phyloP scores from a whole-genome alignment of 2,113 vertebrate species.

The Meleagris gallopavo region DNA sequence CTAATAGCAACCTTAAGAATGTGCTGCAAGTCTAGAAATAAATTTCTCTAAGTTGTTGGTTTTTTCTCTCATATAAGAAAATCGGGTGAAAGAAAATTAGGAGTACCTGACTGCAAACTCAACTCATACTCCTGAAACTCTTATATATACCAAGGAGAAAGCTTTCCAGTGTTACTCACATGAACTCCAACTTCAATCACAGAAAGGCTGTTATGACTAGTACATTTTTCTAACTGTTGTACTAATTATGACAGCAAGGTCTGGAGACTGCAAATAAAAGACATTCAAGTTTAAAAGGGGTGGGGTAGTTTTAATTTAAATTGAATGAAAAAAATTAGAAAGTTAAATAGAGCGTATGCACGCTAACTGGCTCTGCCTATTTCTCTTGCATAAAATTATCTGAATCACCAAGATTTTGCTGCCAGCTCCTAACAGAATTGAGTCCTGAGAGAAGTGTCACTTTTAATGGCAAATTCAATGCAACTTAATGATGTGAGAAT shows the following conservation, averaged over 20 bases:
- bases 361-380: neutral
- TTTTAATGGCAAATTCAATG: neutral
- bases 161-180: neutral
- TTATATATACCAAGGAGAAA: neutral
- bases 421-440: neutral
- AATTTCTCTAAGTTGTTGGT: neutral
- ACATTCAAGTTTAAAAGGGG: neutral
- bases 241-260: neutral
- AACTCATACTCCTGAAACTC: neutral
- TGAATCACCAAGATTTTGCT: neutral
- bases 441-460: neutral
- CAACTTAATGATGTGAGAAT: neutral
- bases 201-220: neutral
- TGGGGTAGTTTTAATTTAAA: neutral
- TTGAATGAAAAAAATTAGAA: neutral
- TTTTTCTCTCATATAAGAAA: neutral
- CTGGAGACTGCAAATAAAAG: neutral
- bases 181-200: neutral
- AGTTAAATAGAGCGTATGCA: neutral
- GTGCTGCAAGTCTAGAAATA: neutral
- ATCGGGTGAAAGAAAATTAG: neutral
- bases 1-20: neutral
- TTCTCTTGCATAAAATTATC: neutral
- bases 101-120: neutral
- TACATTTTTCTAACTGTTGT: constrained; percentile 10